Base-by-base conservation (phyloP, 2,113 vertebrate genomes). In the Pachyramphus minor region DNA sequence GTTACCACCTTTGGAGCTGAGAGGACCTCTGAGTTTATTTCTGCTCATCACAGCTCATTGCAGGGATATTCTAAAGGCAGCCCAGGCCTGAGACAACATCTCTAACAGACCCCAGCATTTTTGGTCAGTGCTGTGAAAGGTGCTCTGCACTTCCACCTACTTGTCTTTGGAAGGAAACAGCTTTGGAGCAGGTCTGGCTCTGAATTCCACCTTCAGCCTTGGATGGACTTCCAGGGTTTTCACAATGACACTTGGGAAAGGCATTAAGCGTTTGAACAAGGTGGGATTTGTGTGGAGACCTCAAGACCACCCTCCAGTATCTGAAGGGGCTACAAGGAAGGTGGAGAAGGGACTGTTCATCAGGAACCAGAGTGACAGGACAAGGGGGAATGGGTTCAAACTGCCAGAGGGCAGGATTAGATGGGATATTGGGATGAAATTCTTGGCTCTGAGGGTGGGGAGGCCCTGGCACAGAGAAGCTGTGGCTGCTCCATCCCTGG, bases 391-490 rank as follows among this genome's bases (percentile, higher is more conserved):
- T 30, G 53, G 28, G 23, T 52, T 7, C 12, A 20, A 45, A 30
- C 4, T 33, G 33, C 23, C 42, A 74, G 37, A 59, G 53, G 23
- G 33, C 50, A 81, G 69, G 8, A 5, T 0, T 45, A 0, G 45
- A 24, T 81, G 45, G 39, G 39, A 30, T 30, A 8, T 4, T 18
- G 62, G 39, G 45, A 4, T 52, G 37, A 22, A 82, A 60, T 67
- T 8, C 0, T 24, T 53, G 28, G 33, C 39, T 67, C 23, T 0
- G 37, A 82, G 45, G 53, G 16, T 20, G 44, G 12, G 1, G 0
- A 71, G 31, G 11, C 14, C 16, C 31, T 64, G 76, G 44, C 68
- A 58, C 52, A 67, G 50, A 49, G 59, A 0, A 80, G 50, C 68
- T 88, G 59, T 6, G 68, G 33, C 52, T 89, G 87, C 37, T 19